These are phyloP conservation scores for Carapus acus DNA, from an alignment of 2,797 vertebrate genomes.

Conservation along the genomic window DNA sequence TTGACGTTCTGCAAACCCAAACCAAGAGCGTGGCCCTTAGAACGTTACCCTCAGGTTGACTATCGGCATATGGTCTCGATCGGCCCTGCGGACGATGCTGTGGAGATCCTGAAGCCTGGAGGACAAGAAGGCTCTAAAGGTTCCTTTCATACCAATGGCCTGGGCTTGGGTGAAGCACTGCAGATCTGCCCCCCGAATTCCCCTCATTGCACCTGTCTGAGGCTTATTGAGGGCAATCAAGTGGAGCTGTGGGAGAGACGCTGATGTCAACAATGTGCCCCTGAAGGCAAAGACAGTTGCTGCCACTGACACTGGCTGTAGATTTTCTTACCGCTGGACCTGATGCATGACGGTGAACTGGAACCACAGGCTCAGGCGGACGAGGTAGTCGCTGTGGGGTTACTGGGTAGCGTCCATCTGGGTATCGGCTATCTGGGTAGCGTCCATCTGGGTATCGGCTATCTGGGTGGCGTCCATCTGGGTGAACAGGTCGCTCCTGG, in stretches of 20 bases:
- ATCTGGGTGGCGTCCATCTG: constrained; percentile 36
- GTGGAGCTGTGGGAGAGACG: constrained; percentile 77
- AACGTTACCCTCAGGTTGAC: constrained; percentile 82
- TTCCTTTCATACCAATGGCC: constrained; percentile 81
- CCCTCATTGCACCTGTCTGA: constrained; percentile 77
- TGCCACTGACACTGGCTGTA: no score
- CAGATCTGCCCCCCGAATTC: constrained; percentile 85
- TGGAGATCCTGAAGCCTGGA: constrained; percentile 87
- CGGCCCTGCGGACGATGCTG: constrained; percentile 83
- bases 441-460: constrained; percentile 48
- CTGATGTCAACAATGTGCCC: background rate
- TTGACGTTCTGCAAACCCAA: no score
- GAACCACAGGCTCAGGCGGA: constrained; percentile 29
- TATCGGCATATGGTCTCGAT: constrained; percentile 73
- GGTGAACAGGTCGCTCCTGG: constrained; percentile 30
- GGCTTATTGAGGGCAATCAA: constrained; percentile 85
- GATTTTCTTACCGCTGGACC: constrained; percentile 60
- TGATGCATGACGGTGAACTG: constrained; percentile 58
- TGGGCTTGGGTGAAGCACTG: constrained; percentile 91
- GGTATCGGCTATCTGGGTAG: no score
- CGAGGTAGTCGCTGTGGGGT: constrained; percentile 52
- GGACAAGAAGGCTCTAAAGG: constrained; percentile 91
- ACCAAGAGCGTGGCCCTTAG: no score
- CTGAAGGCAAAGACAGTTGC: background rate
- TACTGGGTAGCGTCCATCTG: constrained; percentile 38